Evolutionary conservation across 2,113 vertebrate genomes (phyloP).

Genomic region (Hoplias malabaricus): DNA sequence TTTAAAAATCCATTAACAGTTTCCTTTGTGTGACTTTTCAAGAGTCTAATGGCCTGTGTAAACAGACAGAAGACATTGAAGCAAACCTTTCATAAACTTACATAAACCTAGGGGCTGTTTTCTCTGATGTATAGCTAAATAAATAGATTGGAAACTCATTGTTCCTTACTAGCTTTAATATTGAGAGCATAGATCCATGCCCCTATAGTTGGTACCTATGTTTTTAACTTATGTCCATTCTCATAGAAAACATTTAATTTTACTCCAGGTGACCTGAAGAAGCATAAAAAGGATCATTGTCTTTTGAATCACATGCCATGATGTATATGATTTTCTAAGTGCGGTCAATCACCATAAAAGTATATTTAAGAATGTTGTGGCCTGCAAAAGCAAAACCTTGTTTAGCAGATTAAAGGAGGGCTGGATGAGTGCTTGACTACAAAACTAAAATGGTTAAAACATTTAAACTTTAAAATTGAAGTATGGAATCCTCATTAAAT

Average conservation of each 20-base stretch:
- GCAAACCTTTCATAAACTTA: too few species aligned
- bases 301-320: background rate
- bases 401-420: background rate
- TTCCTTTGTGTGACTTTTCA: too few species aligned
- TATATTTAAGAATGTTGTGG: background rate
- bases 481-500: background rate
- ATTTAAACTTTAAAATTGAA: background rate
- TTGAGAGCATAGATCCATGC: too few species aligned
- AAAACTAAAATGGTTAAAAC: background rate
- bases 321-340: background rate
- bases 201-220: too few species aligned
- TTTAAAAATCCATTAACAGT: too few species aligned
- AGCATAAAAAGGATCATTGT: background rate
- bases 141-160: too few species aligned
- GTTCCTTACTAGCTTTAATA: too few species aligned
- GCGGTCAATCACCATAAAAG: background rate
- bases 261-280: background rate
- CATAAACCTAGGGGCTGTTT: too few species aligned
- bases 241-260: background rate
- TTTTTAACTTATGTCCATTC: too few species aligned
- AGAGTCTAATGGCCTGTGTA: too few species aligned
- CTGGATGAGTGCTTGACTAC: background rate
- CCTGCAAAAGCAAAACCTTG: background rate
- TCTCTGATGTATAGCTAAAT: too few species aligned
- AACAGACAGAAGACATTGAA: too few species aligned